phyloP scores from a whole-genome alignment of 1,140 invertebrate genomes.

The Lysiphlebus fabarum region DNA sequence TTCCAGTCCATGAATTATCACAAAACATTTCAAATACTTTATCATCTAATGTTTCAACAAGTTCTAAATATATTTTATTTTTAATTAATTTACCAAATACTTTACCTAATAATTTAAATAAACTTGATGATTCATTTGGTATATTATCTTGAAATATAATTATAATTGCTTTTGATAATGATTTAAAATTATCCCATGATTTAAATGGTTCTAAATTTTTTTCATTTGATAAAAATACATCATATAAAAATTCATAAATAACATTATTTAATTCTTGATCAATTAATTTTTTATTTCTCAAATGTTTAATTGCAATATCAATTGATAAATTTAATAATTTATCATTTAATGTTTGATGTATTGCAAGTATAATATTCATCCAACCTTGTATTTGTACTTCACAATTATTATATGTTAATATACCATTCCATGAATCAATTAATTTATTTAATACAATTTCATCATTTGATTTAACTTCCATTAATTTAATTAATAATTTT shows the following conservation, averaged over 20 bases:
- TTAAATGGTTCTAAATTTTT: not conserved
- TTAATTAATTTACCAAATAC: slow-evolving; percentile 28
- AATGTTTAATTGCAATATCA: slow-evolving; percentile 16
- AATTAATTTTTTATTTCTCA: slow-evolving; percentile 10
- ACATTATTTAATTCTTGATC: slow-evolving; percentile 37
- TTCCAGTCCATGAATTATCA: slow-evolving; percentile 36
- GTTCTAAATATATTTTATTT: slow-evolving; percentile 24
- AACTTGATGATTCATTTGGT: slow-evolving; percentile 34
- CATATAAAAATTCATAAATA: slow-evolving; percentile 38
- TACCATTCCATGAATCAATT: slow-evolving; percentile 17
- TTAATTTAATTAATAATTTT: slow-evolving; percentile 30
- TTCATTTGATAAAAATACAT: not conserved
- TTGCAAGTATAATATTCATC: slow-evolving; percentile 30
- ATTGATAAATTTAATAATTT: slow-evolving; percentile 25
- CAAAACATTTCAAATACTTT: slow-evolving; percentile 35
- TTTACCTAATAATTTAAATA: slow-evolving; percentile 39
- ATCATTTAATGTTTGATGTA: slow-evolving; percentile 16
- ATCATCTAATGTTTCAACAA: not conserved
- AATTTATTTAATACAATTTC: not conserved
- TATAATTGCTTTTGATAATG: slow-evolving; percentile 1
- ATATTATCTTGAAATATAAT: slow-evolving; percentile 9
- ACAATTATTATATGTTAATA: slow-evolving; percentile 30
- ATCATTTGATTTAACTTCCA: slow-evolving; percentile 1
- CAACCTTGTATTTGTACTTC: slow-evolving; percentile 35
- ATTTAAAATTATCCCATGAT: not conserved